A percentile compares a stretch with the other conserved stretches of the same genome.
phyloP scores from a whole-genome alignment of 37 sponge, comb jelly and placozoan species.

The Halichondria panicea region DNA sequence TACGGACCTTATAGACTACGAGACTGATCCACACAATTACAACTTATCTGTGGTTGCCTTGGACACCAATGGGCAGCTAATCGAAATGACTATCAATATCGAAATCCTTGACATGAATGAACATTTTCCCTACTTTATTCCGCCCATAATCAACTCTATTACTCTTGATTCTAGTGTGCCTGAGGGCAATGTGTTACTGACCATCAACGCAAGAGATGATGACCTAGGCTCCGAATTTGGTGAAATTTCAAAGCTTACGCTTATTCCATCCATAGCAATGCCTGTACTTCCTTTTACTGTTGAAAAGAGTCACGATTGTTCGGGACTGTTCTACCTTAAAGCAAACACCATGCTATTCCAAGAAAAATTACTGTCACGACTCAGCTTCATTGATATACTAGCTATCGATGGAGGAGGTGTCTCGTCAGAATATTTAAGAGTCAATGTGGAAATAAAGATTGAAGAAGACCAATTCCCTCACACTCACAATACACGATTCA shows the following conservation, averaged over 20 bases:
- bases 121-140: constrained; percentile 27
- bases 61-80: not conserved
- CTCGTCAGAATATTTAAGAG: constrained; percentile 1
- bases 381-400: not conserved
- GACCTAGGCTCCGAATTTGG: constrained; percentile 8
- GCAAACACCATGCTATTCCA: not conserved
- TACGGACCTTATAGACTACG: constrained; percentile 14
- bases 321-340: not conserved
- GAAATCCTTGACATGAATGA: constrained; percentile 45
- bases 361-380: not conserved
- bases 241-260: not conserved
- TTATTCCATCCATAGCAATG: not conserved
- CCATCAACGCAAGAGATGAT: constrained; percentile 23
- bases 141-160: not conserved
- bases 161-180: not conserved
- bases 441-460: not conserved
- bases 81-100: not conserved
- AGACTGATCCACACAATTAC: constrained; percentile 3
- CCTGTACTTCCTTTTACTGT: not conserved
- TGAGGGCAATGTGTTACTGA: not conserved
- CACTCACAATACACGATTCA: too few species aligned
- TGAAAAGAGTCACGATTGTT: not conserved
- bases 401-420: constrained; percentile 25
- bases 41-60: constrained; percentile 13
- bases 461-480: not conserved